Evolutionary conservation across 2,888 invertebrate genomes (phyloP).

Genomic region (Crepidodera aurea): DNA sequence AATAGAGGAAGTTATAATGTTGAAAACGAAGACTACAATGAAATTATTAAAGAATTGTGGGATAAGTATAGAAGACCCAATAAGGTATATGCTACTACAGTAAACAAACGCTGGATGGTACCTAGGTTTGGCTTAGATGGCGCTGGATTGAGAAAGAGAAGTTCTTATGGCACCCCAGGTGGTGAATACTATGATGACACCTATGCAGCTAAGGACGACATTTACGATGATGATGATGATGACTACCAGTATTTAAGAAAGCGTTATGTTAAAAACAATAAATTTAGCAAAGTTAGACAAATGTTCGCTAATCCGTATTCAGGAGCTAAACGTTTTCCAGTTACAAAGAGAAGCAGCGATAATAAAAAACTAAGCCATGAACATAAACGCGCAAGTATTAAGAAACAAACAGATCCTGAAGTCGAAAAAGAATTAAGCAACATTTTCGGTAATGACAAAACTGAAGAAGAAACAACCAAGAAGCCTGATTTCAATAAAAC

Average conservation of each 20-base stretch:
- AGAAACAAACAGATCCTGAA: conserved; percentile 69
- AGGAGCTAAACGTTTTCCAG: conserved; percentile 69
- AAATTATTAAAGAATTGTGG: conserved; percentile 67
- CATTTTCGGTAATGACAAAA: conserved; percentile 65
- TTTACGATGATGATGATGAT: conserved; percentile 41
- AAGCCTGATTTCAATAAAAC: conserved; percentile 36
- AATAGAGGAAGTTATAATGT: conserved; percentile 44
- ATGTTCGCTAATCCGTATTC: conserved; percentile 38
- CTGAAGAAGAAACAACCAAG: conserved; percentile 19
- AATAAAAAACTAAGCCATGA: conserved; percentile 43
- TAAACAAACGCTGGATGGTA: conserved; percentile 51
- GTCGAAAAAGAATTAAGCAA: conserved; percentile 74
- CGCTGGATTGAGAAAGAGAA: conserved; percentile 54
- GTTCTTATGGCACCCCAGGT: conserved; percentile 35
- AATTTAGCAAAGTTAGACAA: conserved; percentile 33
- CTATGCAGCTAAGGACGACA: conserved; percentile 37
- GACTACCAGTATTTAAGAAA: conserved; percentile 39
- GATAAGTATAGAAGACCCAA: conserved; percentile 59
- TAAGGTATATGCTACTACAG: conserved; percentile 48
- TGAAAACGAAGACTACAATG: conserved; percentile 58
- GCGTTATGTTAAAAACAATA: conserved; percentile 40
- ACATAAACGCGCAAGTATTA: conserved; percentile 52
- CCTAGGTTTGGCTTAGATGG: conserved; percentile 54
- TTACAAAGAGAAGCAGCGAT: conserved; percentile 69
- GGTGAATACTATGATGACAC: conserved; percentile 26